Conservation (phyloP, 2,888 invertebrate genomes). For the Lithophane socia region DNA sequence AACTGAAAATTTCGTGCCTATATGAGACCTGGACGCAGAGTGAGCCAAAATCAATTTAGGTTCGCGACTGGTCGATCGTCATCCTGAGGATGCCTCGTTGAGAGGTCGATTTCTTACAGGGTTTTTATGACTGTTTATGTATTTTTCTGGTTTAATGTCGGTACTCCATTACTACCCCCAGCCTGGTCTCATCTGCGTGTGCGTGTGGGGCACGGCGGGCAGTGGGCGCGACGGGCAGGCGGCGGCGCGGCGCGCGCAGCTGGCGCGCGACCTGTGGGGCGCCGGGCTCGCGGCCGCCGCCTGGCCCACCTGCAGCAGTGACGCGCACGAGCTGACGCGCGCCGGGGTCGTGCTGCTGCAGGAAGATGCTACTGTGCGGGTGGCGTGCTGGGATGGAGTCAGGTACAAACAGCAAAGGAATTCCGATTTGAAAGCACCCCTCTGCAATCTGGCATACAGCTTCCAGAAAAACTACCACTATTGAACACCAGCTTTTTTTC, state of each 20-base stretch:
- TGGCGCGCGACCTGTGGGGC: conserved; percentile 92
- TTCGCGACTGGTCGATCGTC: no score
- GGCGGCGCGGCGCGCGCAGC: conserved; percentile 72
- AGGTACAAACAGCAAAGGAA: conserved; percentile 46
- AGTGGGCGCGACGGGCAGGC: conserved; percentile 73
- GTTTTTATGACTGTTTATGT: no score
- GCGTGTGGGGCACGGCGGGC: conserved; percentile 77
- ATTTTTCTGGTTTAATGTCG: background rate
- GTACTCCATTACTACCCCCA: conserved; percentile 54
- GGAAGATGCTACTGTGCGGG: conserved; percentile 72
- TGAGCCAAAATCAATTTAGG: no score
- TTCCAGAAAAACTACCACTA: background rate
- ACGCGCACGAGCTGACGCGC: conserved; percentile 73
- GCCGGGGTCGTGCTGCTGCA: conserved; percentile 72
- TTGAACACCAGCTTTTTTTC: background rate
- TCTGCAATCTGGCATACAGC: background rate
- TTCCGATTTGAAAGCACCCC: background rate
- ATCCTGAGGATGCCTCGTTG: no score
- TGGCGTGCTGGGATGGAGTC: conserved; percentile 71
- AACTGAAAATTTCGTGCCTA: no score
- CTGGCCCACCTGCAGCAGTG: conserved; percentile 63
- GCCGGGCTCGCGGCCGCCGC: conserved; percentile 83
- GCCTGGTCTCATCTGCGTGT: conserved; percentile 77
- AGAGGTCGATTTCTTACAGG: no score
- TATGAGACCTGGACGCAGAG: no score